Percentiles rank a stretch among this genome's conserved stretches.
Evolutionary conservation across 2,113 vertebrate species (phyloP).

Genomic region (Chinchilla lanigera): DNA sequence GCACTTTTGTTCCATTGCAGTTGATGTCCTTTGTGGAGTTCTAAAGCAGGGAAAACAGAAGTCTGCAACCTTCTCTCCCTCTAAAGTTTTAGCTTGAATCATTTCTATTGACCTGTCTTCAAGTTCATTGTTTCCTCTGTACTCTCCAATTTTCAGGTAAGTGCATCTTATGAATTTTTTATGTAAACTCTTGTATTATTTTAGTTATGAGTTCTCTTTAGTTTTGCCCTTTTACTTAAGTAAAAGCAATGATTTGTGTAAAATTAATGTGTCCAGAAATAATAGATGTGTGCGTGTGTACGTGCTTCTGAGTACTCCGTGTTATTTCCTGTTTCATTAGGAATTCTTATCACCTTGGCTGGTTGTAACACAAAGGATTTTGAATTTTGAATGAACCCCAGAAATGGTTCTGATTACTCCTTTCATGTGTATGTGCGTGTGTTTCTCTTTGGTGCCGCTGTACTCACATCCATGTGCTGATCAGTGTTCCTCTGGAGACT

Average conservation of each 20-base stretch:
- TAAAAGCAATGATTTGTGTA: not conserved
- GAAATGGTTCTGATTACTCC: not conserved
- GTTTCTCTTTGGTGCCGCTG: not conserved
- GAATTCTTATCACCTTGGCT: not conserved
- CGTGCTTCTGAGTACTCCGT: not conserved
- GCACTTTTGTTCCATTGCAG: not conserved
- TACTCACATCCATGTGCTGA: not conserved
- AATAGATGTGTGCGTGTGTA: not conserved
- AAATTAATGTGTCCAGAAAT: not conserved
- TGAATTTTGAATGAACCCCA: not conserved
- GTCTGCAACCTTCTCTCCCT: not conserved
- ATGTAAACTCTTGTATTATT: not conserved
- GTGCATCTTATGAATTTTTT: not conserved
- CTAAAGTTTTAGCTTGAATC: not conserved
- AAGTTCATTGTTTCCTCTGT: not conserved
- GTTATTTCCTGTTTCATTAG: not conserved
- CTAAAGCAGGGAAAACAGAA: not conserved
- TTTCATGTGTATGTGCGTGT: not conserved
- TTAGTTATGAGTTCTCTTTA: not conserved
- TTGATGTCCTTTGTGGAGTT: not conserved
- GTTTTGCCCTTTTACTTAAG: not conserved
- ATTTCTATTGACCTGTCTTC: not conserved
- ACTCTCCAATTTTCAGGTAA: not conserved
- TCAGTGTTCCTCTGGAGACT: not conserved
- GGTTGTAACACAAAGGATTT: not conserved